Evolutionary conservation across 2,888 invertebrate genomes (phyloP), one percentile per base, ranked within the genome.

Genomic region (Pediacus dermestoides): DNA sequence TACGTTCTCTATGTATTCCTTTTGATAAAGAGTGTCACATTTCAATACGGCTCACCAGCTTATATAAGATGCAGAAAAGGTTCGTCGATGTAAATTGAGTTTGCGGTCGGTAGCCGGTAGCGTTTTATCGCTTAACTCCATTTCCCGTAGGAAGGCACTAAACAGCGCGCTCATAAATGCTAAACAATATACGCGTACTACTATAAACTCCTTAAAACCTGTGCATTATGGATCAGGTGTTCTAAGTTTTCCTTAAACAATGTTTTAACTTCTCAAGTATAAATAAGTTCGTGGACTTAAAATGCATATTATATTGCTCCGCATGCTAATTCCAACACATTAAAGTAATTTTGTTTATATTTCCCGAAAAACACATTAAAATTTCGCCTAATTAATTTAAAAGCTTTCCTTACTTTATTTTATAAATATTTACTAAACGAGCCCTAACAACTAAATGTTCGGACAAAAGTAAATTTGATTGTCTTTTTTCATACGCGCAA

Each of bases 121-220:
- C 56, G 55, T 60, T 61, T 60, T 60, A 60, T 59, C 61, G 58
- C 59, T 60, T 57, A 63, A 51, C 55, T 56, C 56, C 56, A 52
- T 54, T 57, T 53, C 52, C 55, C 55, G 38, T 39, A 58, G 53
- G 55, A 55, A 39, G 33, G 40, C 36, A 43, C 46, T 46, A 46
- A 43, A 46, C 42, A 37, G 39, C 37, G 42, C 37, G 37, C 50
- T 47, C 53, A 47, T 55, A 52, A 55, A 53, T 50, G 50, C 44
- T 43, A 44, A 51, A 53, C 52, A 52, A 50, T 53, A 48, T 51
- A 46, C 47, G 41, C 49, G 47, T 52, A 48, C 49, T 46, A 54
- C 46, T 52, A 53, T 52, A 54, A 58, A 55, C 53, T 53, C 46
- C 53, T 55, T 54, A 53, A 53, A 53, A 56, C 50, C 50, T 50